Evolutionary conservation across 2,113 vertebrate species (phyloP).

Genomic region (Dipodomys spectabilis): DNA sequence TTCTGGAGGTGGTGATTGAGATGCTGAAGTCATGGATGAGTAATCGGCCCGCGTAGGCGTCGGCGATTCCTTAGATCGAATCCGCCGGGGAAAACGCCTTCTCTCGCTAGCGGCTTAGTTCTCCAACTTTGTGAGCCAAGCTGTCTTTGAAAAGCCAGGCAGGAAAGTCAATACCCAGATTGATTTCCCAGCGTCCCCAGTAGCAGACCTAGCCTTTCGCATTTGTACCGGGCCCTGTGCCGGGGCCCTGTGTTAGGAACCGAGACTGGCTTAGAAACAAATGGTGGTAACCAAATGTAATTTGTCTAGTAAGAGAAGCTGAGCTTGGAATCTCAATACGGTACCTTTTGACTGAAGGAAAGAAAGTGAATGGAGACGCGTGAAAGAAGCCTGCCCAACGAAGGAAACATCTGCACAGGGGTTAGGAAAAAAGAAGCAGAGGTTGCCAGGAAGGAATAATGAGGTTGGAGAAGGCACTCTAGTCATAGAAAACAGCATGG

Average conservation of each 20-base stretch:
- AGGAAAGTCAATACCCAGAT: not conserved
- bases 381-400: not conserved
- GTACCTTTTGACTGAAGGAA: not conserved
- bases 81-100: slow-evolving; percentile 50
- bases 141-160: slow-evolving; percentile 59
- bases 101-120: slow-evolving; percentile 50
- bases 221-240: not conserved
- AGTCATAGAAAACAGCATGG: not conserved
- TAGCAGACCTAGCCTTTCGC: not conserved
- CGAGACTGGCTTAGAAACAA: not conserved
- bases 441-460: not conserved
- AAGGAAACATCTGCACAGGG: not conserved
- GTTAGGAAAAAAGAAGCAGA: slow-evolving; percentile 30
- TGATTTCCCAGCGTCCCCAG: not conserved
- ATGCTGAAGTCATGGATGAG: slow-evolving; percentile 84
- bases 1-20: slow-evolving; percentile 79
- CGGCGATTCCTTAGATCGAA: slow-evolving; percentile 56
- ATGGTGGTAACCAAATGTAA: not conserved
- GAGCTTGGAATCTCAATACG: not conserved
- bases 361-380: not conserved
- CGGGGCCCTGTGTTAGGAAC: no score
- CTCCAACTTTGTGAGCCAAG: slow-evolving; percentile 57
- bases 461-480: not conserved
- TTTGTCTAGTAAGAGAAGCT: not conserved
- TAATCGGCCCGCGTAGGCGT: slow-evolving; percentile 67